Evolutionary conservation across 2,888 invertebrate genomes (phyloP).

Genomic region (Lumbricus terrestris): DNA sequence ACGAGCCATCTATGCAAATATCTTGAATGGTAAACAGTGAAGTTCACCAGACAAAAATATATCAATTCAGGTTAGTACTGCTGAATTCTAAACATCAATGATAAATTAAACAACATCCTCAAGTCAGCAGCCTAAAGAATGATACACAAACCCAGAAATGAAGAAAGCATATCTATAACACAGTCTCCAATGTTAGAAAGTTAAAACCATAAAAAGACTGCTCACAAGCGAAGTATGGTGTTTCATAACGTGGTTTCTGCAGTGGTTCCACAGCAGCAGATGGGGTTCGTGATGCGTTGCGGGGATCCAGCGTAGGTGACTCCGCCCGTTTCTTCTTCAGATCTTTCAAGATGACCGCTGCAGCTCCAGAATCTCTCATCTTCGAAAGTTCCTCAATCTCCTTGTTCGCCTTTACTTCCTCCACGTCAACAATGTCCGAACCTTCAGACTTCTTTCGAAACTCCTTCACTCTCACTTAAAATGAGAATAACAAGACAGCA

Average conservation of each 20-base stretch:
- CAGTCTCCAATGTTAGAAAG: too few relatives aligned
- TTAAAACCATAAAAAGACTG: constrained; percentile 33
- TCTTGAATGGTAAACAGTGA: too few relatives aligned
- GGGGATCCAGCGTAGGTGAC: constrained; percentile 70
- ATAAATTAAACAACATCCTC: too few relatives aligned
- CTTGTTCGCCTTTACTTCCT: constrained; percentile 63
- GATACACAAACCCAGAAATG: too few relatives aligned
- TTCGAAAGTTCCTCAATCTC: constrained; percentile 89
- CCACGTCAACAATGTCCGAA: constrained; percentile 72
- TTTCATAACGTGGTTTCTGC: constrained; percentile 77
- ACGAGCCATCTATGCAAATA: too few relatives aligned
- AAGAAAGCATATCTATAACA: too few relatives aligned
- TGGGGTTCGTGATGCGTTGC: constrained; percentile 95
- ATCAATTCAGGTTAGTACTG: too few relatives aligned
- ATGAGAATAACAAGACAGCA: background rate
- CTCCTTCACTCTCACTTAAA: background rate
- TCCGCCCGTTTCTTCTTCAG: constrained; percentile 27
- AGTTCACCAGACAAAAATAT: too few relatives aligned
- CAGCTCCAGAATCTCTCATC: constrained; percentile 61
- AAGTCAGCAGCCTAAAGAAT: too few relatives aligned
- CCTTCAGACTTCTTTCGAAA: background rate
- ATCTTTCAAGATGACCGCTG: constrained; percentile 34
- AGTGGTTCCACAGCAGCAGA: constrained; percentile 63
- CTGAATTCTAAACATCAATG: too few relatives aligned
- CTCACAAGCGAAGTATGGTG: constrained; percentile 92